Evolutionary conservation across 1,140 invertebrate genomes (phyloP), one percentile per base, ranked within the genome.

Genomic region (Archegozetes longisetosus): DNA sequence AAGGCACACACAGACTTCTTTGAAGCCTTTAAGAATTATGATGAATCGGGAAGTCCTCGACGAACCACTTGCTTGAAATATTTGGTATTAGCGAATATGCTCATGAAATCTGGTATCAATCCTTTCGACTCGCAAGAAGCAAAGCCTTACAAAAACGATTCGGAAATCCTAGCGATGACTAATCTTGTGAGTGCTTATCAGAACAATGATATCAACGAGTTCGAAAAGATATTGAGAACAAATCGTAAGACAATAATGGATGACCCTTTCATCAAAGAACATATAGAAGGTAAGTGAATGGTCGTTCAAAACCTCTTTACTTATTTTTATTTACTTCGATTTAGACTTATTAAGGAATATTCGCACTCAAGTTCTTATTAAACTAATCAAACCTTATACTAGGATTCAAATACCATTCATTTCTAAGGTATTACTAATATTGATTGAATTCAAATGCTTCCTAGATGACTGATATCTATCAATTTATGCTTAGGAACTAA

Each of bases 41-140:
- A 98, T 78, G 95, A 98, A 75, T 96, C 92, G 46, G 95, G 95
- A n/a, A 95, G 88, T 66, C 91, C 92, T 46, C 77, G 95, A 62
- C 77, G 96, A 65, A 98, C 93, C 24, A 96, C 92, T 0, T 99
- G 95, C 72, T 75, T 99, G 14, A 99, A 99, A 74, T 99, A 99
- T 75, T 79, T 99, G 62, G 95, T 98, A 32, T 72, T 99, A 67
- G 94, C 96, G 6, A 98, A 97, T 73, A 99, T 99, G 96, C 69
- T 79, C 50, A 79, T 79, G 74, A 73, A 76, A 55, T 68, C 94
- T n/a, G 93, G 90, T 23, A 99, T 99, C 59, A 99, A 99, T 78
- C 96, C 96, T 3, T 98, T 99, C 74, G 95, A 99, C 76, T 97
- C 92, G 1, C 95, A 99, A 80, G 96, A 99, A 79, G 95, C 95